Evolutionary conservation across 2,113 vertebrate genomes (phyloP).

Genomic region (Chaetura pelagica): DNA sequence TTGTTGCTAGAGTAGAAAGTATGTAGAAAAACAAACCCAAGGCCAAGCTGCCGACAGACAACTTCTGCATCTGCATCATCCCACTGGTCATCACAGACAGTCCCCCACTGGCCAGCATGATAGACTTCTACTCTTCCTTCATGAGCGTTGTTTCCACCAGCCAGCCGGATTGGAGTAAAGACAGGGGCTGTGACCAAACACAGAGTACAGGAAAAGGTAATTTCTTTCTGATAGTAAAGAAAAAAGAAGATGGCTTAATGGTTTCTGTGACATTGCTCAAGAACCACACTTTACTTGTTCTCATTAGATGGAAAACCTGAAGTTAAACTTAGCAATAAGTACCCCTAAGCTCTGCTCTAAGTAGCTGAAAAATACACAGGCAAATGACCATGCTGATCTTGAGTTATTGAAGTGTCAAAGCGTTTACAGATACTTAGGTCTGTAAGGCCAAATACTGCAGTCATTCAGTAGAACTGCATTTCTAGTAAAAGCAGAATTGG

Average conservation of each 20-base stretch:
- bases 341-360: background rate
- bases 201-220: background rate
- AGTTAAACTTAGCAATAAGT: background rate
- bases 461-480: background rate
- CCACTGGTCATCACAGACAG: constrained; percentile 96
- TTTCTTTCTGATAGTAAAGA: background rate
- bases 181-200: constrained; percentile 66
- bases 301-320: background rate
- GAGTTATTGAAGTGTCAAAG: background rate
- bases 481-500: background rate
- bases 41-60: constrained; percentile 93
- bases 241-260: background rate
- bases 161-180: constrained; percentile 82
- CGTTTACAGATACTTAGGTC: background rate
- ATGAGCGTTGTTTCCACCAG: constrained; percentile 73
- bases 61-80: constrained; percentile 96
- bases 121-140: constrained; percentile 94
- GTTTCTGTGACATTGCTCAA: background rate
- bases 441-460: background rate
- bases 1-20: background rate
- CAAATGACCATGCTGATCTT: background rate
- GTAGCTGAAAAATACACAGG: background rate
- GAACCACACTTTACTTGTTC: background rate
- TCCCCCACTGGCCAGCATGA: constrained; percentile 92
- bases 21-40: constrained; percentile 80